Conservation (phyloP, 1,140 invertebrate species). For the Physella acuta region DNA sequence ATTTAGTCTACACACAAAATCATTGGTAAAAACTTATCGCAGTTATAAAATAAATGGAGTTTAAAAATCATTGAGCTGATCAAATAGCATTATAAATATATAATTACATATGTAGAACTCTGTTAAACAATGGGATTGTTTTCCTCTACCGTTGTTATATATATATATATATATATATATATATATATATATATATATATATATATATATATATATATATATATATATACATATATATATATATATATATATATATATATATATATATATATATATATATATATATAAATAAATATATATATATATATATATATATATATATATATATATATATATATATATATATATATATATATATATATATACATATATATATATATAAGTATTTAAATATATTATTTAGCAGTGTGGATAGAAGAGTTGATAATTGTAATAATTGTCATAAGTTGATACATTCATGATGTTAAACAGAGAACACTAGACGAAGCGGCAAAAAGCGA, state of each 20-base stretch:
- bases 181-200: conserved; percentile 18
- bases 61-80: too few relatives aligned
- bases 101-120: too few relatives aligned
- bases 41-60: too few relatives aligned
- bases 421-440: too few relatives aligned
- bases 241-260: conserved; percentile 3
- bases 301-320: conserved; percentile 1
- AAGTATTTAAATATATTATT: conserved; percentile 4
- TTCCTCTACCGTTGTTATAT: background rate
- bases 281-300: conserved; percentile 4
- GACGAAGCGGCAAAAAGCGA: too few relatives aligned
- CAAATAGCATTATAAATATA: too few relatives aligned
- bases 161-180: conserved; percentile 6
- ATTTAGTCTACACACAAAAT: too few relatives aligned
- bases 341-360: background rate
- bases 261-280: background rate
- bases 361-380: background rate
- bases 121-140: background rate
- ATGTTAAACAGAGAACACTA: too few relatives aligned
- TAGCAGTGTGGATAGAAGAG: too few relatives aligned
- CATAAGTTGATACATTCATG: too few relatives aligned
- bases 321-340: background rate
- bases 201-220: conserved; percentile 6
- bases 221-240: background rate
- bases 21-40: too few relatives aligned